A percentile compares a stretch with the other conserved stretches of the same genome.
Evolutionary conservation across 2,113 vertebrate genomes (phyloP).

Genomic region (Tor tambroides): DNA sequence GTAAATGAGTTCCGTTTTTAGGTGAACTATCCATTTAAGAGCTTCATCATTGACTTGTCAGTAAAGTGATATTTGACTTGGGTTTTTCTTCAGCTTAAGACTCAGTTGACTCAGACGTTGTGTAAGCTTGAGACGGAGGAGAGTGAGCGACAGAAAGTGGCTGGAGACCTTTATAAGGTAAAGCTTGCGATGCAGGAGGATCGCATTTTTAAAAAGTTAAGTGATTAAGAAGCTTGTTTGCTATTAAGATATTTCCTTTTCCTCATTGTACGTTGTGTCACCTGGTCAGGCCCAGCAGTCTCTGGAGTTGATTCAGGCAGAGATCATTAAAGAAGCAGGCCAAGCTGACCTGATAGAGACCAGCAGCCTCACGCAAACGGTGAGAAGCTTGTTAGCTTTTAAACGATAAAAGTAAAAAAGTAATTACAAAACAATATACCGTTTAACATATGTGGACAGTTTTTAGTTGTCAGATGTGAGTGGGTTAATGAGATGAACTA

Average conservation of each 20-base stretch:
- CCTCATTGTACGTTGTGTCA: background rate
- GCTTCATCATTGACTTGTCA: background rate
- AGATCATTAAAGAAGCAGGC: constrained; percentile 85
- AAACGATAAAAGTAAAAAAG: no score
- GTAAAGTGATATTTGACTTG: background rate
- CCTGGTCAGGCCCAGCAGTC: constrained; percentile 88
- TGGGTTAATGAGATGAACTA: background rate
- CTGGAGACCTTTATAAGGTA: constrained; percentile 91
- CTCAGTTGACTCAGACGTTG: constrained; percentile 85
- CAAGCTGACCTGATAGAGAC: constrained; percentile 88
- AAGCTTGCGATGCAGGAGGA: constrained; percentile 31
- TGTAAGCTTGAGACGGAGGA: constrained; percentile 88
- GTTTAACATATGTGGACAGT: background rate
- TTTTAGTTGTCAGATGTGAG: background rate
- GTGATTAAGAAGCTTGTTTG: background rate
- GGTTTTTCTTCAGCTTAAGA: constrained; percentile 86
- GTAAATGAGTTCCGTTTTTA: no score
- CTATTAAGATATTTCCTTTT: background rate
- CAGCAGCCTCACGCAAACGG: constrained; percentile 83
- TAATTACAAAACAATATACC: background rate
- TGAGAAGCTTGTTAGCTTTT: constrained; percentile 66
- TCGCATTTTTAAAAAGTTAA: no score
- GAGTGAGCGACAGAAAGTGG: constrained; percentile 86
- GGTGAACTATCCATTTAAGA: background rate
- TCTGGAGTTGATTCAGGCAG: constrained; percentile 89